Base-by-base conservation (phyloP, 2,888 invertebrate species). In the Girardia tigrina region DNA sequence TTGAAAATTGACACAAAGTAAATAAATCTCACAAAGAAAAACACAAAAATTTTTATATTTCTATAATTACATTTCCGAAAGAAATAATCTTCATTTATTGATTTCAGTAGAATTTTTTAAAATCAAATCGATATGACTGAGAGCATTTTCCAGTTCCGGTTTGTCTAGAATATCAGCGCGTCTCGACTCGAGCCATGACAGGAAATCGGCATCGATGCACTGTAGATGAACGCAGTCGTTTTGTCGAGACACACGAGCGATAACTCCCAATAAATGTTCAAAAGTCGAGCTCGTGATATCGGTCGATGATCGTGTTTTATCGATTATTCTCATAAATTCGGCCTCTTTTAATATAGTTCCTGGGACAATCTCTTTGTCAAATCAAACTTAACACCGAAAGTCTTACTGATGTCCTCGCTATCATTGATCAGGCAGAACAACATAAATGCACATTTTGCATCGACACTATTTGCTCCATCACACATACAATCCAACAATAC, bases 351-450 rank as follows among this genome's bases (percentile, higher is more conserved):
- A 56, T 12, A 56, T 23, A 56, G 6, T 56, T 2, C 6, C 56
- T 56, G 23, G 23, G 23, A 8, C 16, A 16, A n/a, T 2, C n/a
- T 12, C 4, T n/a, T 2, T 20, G 56, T 56, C 4, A 56, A 8
- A 20, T 23, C n/a, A 20, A 2, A 56, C 4, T 20, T 8, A 4
- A 6, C n/a, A 8, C 23, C 23, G 23, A n/a, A 56, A 56, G 4
- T 20, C 56, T 56, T 6, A n/a, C 56, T 12, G n/a, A 56, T 56
- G 23, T 56, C 56, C n/a, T 56, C 56, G n/a, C 20, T 56, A 20
- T 56, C 56, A 56, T 56, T 56, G n/a, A n/a, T 56, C 2, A 56
- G 56, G 23, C 56, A 56, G n/a, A 56, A 56, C 23, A 56, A 56
- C 2, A 56, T 6, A 56, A 56, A 56, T 56, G 56, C 56, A n/a